Percentiles rank a stretch among this genome's conserved stretches.
phyloP scores from a whole-genome alignment of 2,797 vertebrate genomes.

The Chloroceryle inda region DNA sequence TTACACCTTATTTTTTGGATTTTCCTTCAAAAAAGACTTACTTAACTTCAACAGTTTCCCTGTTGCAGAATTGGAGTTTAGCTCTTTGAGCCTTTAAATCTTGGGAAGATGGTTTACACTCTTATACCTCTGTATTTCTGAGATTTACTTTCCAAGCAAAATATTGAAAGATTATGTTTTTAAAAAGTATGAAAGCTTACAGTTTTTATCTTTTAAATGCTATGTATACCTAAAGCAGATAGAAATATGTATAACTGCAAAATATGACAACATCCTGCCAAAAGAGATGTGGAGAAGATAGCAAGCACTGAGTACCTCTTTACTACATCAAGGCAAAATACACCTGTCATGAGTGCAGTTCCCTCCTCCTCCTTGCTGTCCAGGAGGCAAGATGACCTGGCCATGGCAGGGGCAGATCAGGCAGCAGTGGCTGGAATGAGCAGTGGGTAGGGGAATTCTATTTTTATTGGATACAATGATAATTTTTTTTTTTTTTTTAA shows the following conservation, averaged over 20 bases:
- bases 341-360: not conserved
- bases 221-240: not conserved
- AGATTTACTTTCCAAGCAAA: not conserved
- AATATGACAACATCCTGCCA: not conserved
- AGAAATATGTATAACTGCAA: not conserved
- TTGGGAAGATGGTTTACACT: not conserved
- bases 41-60: not conserved
- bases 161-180: not conserved
- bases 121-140: not conserved
- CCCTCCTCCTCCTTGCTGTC: not conserved
- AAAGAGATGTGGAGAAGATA: not conserved
- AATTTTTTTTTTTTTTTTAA: not conserved
- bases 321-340: not conserved
- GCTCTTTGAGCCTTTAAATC: not conserved
- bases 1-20: accelerated
- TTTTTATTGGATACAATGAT: not conserved
- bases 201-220: not conserved
- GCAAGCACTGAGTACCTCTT: not conserved
- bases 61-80: not conserved
- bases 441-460: not conserved
- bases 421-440: not conserved
- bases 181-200: not conserved
- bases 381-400: not conserved
- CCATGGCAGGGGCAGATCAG: not conserved
- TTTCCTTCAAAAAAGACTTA: not conserved